A percentile compares a stretch with the other conserved stretches of the same genome.
Evolutionary conservation across 2,113 vertebrate genomes (phyloP).

Genomic region (Pelusios castaneus): DNA sequence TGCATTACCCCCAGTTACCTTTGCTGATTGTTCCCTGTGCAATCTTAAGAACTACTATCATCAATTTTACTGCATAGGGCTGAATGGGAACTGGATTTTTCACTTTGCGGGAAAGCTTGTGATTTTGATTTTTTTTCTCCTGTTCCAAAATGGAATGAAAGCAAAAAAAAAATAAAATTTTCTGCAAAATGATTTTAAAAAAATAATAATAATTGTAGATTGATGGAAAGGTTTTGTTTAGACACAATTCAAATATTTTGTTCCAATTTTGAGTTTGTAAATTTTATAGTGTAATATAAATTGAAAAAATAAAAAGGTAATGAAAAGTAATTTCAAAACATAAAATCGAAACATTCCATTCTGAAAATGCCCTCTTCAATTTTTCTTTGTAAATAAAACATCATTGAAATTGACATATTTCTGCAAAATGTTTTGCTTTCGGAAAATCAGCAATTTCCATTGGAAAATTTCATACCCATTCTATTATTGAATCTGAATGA

Average conservation of each 20-base stretch:
- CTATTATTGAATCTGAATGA: not conserved
- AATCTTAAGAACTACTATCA: not conserved
- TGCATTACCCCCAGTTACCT: not conserved
- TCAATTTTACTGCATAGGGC: not conserved
- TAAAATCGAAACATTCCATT: not conserved
- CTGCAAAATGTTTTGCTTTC: not conserved
- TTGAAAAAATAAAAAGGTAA: not conserved
- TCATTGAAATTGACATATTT: not conserved
- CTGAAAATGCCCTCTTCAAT: not conserved
- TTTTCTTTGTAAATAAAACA: not conserved
- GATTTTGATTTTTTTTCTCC: not conserved
- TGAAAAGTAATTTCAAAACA: not conserved
- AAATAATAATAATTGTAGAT: not conserved
- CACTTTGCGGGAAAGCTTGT: not conserved
- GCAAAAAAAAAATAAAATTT: not conserved
- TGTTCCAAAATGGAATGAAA: not conserved
- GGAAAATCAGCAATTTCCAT: not conserved
- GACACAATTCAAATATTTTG: not conserved
- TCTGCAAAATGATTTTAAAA: not conserved
- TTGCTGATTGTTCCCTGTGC: not conserved
- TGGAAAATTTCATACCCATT: not conserved
- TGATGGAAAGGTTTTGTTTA: not conserved
- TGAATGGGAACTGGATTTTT: not conserved
- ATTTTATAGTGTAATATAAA: not conserved
- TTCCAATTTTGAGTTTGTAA: not conserved